phyloP scores from a whole-genome alignment of 2,113 vertebrate species.

The Oryzias woworae region DNA sequence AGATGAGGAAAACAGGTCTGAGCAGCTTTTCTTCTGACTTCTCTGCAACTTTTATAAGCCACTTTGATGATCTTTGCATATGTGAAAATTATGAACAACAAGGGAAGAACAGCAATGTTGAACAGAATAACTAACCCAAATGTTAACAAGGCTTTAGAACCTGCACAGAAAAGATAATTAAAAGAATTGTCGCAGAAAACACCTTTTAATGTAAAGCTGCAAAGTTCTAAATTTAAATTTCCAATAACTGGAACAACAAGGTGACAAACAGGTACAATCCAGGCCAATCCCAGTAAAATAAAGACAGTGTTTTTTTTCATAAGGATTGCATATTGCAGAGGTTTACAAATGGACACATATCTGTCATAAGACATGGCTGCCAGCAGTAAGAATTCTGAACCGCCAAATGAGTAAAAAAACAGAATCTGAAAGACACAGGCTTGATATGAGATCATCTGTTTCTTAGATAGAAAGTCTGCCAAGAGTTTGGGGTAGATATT shows the following conservation, averaged over 20 bases:
- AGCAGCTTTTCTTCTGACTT: neutral
- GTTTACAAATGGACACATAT: slow-evolving; percentile 44
- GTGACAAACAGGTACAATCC: slow-evolving; percentile 8
- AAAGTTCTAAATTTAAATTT: neutral
- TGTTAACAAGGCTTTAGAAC: accelerated
- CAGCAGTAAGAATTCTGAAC: slow-evolving; percentile 5
- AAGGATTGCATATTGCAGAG: slow-evolving; percentile 34
- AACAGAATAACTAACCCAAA: neutral
- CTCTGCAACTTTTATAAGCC: neutral
- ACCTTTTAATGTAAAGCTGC: neutral
- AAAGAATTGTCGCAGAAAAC: slow-evolving; percentile 19
- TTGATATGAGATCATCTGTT: slow-evolving; percentile 10
- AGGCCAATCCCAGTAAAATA: slow-evolving; percentile 10
- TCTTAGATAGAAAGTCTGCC: slow-evolving; percentile 26
- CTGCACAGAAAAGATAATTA: slow-evolving; percentile 12
- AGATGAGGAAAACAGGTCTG: slow-evolving; percentile 13
- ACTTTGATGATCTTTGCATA: slow-evolving; percentile 35
- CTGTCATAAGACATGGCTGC: slow-evolving; percentile 27
- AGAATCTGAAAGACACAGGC: slow-evolving; percentile 35
- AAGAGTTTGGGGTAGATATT: slow-evolving; percentile 30
- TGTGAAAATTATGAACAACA: slow-evolving; percentile 35
- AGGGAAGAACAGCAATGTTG: neutral
- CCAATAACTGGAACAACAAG: accelerated
- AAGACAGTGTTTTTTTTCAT: slow-evolving; percentile 8
- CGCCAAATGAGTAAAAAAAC: neutral